Conservation (phyloP, 2,888 invertebrate species). For the Pollenia angustigena region DNA sequence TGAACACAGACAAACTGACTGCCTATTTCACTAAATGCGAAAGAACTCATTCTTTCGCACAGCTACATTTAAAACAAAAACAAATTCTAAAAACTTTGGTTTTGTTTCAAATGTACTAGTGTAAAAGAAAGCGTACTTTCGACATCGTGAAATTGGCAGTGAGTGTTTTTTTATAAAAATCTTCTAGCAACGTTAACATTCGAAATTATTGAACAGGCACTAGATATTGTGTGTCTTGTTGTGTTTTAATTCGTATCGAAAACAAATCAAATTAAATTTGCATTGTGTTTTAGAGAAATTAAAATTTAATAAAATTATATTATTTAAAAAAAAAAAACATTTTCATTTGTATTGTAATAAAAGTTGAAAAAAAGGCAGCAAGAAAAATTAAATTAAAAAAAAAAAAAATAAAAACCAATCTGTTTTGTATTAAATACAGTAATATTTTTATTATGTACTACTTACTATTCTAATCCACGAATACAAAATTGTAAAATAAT, state of each 20-base stretch:
- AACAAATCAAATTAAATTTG: conserved; percentile 34
- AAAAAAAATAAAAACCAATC: conserved; percentile 2
- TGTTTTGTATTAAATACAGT: conserved; percentile 31
- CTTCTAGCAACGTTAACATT: too few relatives aligned
- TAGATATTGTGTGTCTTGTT: conserved; percentile 33
- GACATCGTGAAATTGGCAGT: too few relatives aligned
- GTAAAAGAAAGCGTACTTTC: too few relatives aligned
- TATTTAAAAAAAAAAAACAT: conserved; percentile 4
- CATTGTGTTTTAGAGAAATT: conserved; percentile 21
- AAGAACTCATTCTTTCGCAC: too few relatives aligned
- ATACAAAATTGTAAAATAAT: conserved; percentile 42
- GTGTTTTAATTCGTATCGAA: conserved; percentile 7
- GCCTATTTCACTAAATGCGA: too few relatives aligned
- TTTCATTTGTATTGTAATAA: conserved; percentile 36
- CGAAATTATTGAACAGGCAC: too few relatives aligned
- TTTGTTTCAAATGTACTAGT: too few relatives aligned
- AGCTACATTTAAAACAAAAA: too few relatives aligned
- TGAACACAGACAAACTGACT: too few relatives aligned
- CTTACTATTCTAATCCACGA: conserved; percentile 34
- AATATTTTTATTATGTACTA: neutral
- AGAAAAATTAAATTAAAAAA: neutral
- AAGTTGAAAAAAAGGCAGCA: neutral
- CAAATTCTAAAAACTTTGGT: too few relatives aligned
- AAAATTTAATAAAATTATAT: conserved; percentile 20
- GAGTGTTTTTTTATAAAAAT: too few relatives aligned